phyloP scores from a whole-genome alignment of 2,888 invertebrate genomes.

The Himalopsyche kuldschensis region DNA sequence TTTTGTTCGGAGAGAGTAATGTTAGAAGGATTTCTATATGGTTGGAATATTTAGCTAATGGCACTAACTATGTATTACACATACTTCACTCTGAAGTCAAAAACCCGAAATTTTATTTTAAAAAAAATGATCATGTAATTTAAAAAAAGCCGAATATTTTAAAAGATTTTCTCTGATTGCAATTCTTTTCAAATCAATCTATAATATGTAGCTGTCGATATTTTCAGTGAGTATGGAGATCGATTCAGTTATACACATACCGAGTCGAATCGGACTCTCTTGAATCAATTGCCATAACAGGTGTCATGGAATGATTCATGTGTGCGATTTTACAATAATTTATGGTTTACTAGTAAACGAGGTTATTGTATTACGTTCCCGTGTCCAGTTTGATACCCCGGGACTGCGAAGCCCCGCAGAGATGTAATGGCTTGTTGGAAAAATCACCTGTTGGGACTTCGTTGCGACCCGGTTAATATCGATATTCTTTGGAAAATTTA shows the following conservation, averaged over 20 bases:
- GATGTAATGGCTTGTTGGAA: neutral
- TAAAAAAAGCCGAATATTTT: no score
- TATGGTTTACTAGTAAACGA: neutral
- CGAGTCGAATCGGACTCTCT: neutral
- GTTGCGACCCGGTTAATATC: neutral
- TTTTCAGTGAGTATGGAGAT: neutral
- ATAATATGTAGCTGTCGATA: neutral
- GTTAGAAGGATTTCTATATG: no score
- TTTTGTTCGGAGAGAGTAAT: no score
- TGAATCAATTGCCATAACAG: neutral
- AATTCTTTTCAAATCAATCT: neutral
- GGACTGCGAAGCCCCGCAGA: neutral
- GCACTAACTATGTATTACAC: no score
- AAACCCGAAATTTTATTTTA: no score
- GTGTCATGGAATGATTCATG: neutral
- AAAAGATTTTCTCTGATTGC: no score
- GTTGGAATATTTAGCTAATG: no score
- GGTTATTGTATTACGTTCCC: neutral
- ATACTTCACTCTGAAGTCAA: no score
- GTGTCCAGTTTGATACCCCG: neutral
- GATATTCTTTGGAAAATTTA: neutral
- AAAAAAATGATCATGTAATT: no score
- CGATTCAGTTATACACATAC: neutral
- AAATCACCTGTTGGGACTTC: neutral
- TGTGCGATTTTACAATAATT: neutral